Evolutionary conservation across 2,888 invertebrate species (phyloP), one percentile per base, ranked within the genome.

Genomic region (Dolomedes plantarius): DNA sequence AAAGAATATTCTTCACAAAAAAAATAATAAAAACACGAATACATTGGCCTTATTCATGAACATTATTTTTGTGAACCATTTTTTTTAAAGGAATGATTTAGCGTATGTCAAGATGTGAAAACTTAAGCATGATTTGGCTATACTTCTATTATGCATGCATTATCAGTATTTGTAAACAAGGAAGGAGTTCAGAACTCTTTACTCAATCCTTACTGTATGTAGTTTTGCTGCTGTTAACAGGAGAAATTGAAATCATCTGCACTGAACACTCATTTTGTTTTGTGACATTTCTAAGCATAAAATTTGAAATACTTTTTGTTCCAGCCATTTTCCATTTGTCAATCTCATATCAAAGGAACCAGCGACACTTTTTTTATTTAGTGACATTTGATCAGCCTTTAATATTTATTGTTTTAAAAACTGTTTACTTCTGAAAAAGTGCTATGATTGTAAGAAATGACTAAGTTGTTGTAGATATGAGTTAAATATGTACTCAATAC

Each of bases 61-160:
- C 31, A 50, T 31, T 79, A 79, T 79, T 79, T 77, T 72, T 72
- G 31, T 64, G 78, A 71, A 31, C 29, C 67, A 29, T 23, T 67
- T 76, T 67, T 75, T 46, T 36, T 36, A 36, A 36, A 36, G 36
- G 36, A 36, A 32, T 19, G n/a, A n/a, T n/a, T n/a, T 7, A 36
- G 36, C 5, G 36, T 9, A 7, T 9, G 36, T 36, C 5, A 36
- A 36, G 36, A 7, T 9, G 9, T 36, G 36, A 36, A 36, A 36
- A 36, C 9, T 36, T 9, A 9, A 36, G 36, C 36, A 36, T 36
- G 9, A 36, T 9, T 36, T 36, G 9, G 9, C 9, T 7, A 36
- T 36, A 9, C 36, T 36, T 36, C 9, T 9, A 5, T 7, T 36
- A 36, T 36, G 9, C 36, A 36, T 36, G 9, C n/a, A n/a, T n/a